A percentile compares a stretch with the other conserved stretches of the same genome.
These are phyloP conservation scores for Coelinius sp. DNA, from an alignment of 2,888 invertebrate species.

Conservation along the genomic window DNA sequence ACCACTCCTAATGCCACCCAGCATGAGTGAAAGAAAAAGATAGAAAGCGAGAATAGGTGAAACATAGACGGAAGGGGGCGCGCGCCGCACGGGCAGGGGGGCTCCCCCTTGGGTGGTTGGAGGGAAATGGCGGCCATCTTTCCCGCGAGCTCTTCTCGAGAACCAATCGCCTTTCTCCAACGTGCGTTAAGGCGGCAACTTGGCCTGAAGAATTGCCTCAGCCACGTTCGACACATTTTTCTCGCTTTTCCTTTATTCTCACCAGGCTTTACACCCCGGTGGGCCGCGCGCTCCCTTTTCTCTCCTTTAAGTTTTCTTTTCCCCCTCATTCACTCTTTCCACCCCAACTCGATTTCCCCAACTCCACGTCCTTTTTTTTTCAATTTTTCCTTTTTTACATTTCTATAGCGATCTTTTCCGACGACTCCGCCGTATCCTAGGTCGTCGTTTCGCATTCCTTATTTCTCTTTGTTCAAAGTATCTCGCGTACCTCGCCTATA, in stretches of 20 bases:
- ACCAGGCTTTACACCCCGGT: constrained; percentile 48
- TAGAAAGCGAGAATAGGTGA: constrained; percentile 20
- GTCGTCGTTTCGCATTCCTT: constrained; percentile 65
- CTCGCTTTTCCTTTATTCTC: constrained; percentile 71
- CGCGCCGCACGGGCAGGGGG: constrained; percentile 56
- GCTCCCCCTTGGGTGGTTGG: constrained; percentile 68
- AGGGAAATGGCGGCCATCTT: constrained; percentile 72
- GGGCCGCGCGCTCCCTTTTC: constrained; percentile 1
- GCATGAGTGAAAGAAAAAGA: constrained; percentile 31
- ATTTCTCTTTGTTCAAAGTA: constrained; percentile 64
- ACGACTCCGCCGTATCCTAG: constrained; percentile 35
- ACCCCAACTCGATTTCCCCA: constrained; percentile 23
- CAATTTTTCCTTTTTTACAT: constrained; percentile 25
- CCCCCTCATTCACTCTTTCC: not conserved
- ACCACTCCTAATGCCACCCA: constrained; percentile 37
- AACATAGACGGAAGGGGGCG: constrained; percentile 48
- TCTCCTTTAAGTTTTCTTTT: constrained; percentile 8
- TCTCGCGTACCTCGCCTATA: constrained; percentile 42
- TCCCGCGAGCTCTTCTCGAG: constrained; percentile 69
- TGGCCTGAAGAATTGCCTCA: constrained; percentile 70
- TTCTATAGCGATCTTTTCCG: constrained; percentile 39
- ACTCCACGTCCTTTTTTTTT: constrained; percentile 42
- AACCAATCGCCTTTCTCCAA: constrained; percentile 69
- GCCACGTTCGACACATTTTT: constrained; percentile 71
- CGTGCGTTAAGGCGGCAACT: constrained; percentile 70